A percentile compares a stretch with the other conserved stretches of the same genome.
Evolutionary conservation across 2,797 vertebrate species (phyloP).

Genomic region (Lacerta agilis): DNA sequence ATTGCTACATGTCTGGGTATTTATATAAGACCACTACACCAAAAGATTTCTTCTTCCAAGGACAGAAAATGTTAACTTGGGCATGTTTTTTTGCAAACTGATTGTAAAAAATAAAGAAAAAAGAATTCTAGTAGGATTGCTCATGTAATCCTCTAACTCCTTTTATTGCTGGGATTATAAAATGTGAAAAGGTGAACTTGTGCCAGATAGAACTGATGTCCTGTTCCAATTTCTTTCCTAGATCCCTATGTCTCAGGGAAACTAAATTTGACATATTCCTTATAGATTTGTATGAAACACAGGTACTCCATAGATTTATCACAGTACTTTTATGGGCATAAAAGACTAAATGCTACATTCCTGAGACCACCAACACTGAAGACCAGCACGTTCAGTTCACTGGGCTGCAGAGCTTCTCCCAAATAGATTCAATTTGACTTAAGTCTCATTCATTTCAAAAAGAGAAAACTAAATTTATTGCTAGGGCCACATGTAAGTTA

Average conservation of each 20-base stretch:
- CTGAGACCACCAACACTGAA: neutral
- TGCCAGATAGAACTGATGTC: neutral
- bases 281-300: neutral
- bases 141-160: no score
- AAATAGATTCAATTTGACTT: constrained; percentile 11
- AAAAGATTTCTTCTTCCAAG: no score
- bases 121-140: neutral
- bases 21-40: neutral
- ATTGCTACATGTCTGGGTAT: neutral
- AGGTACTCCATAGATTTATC: neutral
- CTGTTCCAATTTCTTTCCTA: neutral
- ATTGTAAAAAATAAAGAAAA: neutral
- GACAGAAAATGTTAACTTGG: no score
- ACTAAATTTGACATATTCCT: neutral
- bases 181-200: neutral
- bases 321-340: neutral
- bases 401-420: neutral
- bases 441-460: constrained; percentile 16
- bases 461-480: constrained; percentile 17
- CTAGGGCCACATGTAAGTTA: constrained; percentile 4
- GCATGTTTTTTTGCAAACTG: neutral
- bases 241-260: neutral
- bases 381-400: neutral
- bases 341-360: neutral
- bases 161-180: neutral